Percentiles rank a stretch among this genome's conserved stretches.
Evolutionary conservation across 2,797 vertebrate species (phyloP).

Genomic region (Falco concolor): DNA sequence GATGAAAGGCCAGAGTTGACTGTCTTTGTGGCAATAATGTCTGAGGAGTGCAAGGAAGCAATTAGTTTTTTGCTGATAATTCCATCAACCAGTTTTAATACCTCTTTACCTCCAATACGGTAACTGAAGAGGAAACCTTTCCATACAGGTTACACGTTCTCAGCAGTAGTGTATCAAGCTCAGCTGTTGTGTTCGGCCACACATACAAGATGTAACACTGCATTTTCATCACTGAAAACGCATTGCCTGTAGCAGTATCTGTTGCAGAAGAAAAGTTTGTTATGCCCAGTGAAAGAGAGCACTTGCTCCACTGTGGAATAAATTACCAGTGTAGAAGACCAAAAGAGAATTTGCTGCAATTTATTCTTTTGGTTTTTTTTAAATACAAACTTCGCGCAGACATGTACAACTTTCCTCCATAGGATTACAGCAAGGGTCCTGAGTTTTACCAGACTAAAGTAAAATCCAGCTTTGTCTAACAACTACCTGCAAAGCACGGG

Average conservation of each 20-base stretch:
- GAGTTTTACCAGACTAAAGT: not conserved
- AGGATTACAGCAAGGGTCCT: not conserved
- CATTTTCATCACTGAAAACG: not conserved
- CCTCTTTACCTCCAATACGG: not conserved
- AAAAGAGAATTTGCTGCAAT: not conserved
- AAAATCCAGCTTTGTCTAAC: not conserved
- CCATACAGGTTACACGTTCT: not conserved
- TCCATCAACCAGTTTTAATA: not conserved
- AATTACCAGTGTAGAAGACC: not conserved
- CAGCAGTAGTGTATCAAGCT: not conserved
- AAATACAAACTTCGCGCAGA: not conserved
- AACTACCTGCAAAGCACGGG: not conserved
- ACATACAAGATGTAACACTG: not conserved
- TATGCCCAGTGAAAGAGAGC: not conserved
- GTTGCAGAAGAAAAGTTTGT: not conserved
- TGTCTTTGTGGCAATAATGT: not conserved
- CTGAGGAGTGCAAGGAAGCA: not conserved
- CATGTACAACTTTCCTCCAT: not conserved
- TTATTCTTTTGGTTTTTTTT: not conserved
- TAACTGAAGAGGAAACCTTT: not conserved
- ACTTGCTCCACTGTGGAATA: not conserved
- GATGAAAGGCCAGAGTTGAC: not conserved
- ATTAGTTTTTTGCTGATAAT: not conserved
- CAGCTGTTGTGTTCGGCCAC: not conserved
- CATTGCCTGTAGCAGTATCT: not conserved